Evolutionary conservation across 2,797 vertebrate species (phyloP).

Genomic region (Scarus forsteni): DNA sequence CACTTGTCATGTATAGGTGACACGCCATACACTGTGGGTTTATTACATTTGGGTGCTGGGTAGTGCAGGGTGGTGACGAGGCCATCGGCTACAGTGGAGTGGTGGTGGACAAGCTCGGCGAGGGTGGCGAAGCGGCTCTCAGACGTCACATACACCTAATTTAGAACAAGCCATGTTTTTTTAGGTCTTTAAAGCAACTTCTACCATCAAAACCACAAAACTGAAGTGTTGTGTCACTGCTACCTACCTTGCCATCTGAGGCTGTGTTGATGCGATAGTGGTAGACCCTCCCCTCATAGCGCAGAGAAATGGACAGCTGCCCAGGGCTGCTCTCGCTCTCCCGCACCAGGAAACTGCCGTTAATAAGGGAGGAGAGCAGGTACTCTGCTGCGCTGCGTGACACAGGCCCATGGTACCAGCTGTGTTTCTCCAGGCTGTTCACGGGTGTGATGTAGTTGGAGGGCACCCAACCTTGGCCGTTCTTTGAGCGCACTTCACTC

Average conservation of each 20-base stretch:
- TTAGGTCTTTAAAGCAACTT: not conserved
- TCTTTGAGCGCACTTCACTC: conserved; percentile 98
- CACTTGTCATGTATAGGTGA: conserved; percentile 99
- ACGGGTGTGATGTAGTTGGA: conserved; percentile 99
- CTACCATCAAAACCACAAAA: not conserved
- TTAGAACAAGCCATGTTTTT: too few species aligned
- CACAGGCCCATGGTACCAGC: conserved; percentile 99
- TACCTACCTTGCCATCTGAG: conserved; percentile 92
- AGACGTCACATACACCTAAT: conserved; percentile 96
- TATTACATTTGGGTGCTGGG: conserved; percentile 99
- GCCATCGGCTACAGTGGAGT: conserved; percentile 97
- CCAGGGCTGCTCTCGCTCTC: conserved; percentile 99
- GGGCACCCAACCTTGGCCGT: conserved; percentile 98
- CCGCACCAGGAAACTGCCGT: conserved; percentile 97
- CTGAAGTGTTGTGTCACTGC: not conserved
- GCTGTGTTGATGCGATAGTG: conserved; percentile 99
- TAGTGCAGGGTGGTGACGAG: conserved; percentile 98
- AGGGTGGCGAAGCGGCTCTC: conserved; percentile 97
- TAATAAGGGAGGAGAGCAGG: conserved; percentile 96
- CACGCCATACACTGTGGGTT: conserved; percentile 98
- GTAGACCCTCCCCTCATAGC: conserved; percentile 98
- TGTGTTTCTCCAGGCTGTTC: conserved; percentile 99
- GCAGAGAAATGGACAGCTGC: conserved; percentile 97
- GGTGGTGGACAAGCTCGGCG: conserved; percentile 98
- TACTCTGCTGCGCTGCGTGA: conserved; percentile 98